Conservation (phyloP, 2,888 invertebrate genomes). For the Drosophila anceps region DNA sequence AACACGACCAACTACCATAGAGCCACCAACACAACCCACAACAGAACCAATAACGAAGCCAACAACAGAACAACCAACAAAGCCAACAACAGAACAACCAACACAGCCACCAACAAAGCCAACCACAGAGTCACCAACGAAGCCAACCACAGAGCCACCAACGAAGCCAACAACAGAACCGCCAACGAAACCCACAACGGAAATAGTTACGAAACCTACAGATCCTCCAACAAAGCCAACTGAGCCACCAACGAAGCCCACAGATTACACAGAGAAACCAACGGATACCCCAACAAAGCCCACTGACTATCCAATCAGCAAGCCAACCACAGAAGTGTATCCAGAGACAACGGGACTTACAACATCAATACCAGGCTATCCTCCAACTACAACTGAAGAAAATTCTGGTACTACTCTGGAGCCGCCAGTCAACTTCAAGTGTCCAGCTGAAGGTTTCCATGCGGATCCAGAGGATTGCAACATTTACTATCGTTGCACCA, state of each 20-base stretch:
- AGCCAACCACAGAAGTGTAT: conserved; percentile 39
- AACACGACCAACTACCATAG: conserved; percentile 42
- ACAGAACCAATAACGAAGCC: conserved; percentile 23
- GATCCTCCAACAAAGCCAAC: conserved; percentile 14
- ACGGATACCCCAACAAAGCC: conserved; percentile 37
- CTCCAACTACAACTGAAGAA: conserved; percentile 49
- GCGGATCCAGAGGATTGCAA: conserved; percentile 86
- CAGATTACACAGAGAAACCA: conserved; percentile 31
- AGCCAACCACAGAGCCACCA: conserved; percentile 12
- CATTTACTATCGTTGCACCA: conserved; percentile 87
- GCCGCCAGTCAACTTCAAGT: conserved; percentile 75
- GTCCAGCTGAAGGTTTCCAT: conserved; percentile 85
- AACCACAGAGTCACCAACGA: conserved; percentile 42
- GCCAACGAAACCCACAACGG: conserved; percentile 18
- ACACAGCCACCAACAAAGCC: conserved; percentile 39
- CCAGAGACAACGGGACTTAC: conserved; percentile 32
- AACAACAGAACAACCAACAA: conserved; percentile 12
- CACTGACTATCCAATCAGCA: conserved; percentile 45
- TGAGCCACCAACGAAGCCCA: conserved; percentile 19
- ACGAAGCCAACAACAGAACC: conserved; percentile 42
- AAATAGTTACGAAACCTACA: conserved; percentile 30
- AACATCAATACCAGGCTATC: conserved; percentile 55
- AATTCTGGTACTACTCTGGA: conserved; percentile 56
- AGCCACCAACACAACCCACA: conserved; percentile 31
- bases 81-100: conserved; percentile 43